phyloP scores from a whole-genome alignment of 2,113 vertebrate species.

The Rhinolophus ferrumequinum region DNA sequence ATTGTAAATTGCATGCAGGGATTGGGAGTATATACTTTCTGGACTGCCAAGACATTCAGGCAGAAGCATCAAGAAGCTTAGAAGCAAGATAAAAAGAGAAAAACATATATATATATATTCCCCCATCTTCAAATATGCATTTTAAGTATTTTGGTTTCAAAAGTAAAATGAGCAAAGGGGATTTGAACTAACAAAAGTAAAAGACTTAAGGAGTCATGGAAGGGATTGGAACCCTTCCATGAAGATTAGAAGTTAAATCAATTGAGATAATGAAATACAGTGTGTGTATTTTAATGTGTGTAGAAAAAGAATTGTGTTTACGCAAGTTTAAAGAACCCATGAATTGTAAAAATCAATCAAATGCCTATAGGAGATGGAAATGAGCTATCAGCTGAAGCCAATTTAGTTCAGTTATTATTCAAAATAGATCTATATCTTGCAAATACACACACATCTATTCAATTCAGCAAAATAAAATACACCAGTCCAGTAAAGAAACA shows the following conservation, averaged over 20 bases:
- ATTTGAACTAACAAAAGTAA: constrained; percentile 41
- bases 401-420: constrained; percentile 49
- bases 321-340: constrained; percentile 60
- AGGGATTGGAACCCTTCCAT: constrained; percentile 16
- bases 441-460: background rate
- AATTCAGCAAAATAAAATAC: background rate
- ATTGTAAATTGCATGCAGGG: background rate
- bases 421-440: constrained; percentile 49
- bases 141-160: background rate
- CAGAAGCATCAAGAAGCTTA: background rate
- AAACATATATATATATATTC: background rate
- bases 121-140: background rate
- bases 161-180: background rate
- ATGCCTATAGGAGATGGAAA: constrained; percentile 55
- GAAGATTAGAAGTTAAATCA: constrained; percentile 63
- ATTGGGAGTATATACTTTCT: background rate
- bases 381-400: constrained; percentile 54
- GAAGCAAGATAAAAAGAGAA: constrained; percentile 1
- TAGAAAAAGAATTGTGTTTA: constrained; percentile 67
- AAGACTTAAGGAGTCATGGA: constrained; percentile 46
- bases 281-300: constrained; percentile 51
- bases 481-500: background rate
- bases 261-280: constrained; percentile 75
- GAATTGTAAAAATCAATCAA: constrained; percentile 75
- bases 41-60: background rate